Conservation (phyloP, 2,113 vertebrate genomes). For the Ictalurus furcatus region DNA sequence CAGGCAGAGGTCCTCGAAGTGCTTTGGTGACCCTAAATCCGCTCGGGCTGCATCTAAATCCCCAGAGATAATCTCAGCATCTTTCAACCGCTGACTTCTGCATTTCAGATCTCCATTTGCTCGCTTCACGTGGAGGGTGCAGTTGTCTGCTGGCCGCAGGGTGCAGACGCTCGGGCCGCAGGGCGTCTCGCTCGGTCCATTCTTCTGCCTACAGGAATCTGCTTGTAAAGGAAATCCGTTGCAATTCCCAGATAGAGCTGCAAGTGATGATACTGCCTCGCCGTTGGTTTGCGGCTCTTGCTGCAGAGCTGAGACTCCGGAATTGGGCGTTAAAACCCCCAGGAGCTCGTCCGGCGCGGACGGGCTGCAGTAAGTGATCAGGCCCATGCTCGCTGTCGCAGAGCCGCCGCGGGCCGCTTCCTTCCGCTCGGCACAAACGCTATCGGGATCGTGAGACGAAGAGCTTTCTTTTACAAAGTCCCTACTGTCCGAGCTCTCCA, state of each 20-base stretch:
- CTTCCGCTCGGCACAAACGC: slow-evolving; percentile 47
- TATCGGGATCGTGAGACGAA: slow-evolving; percentile 48
- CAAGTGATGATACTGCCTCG: slow-evolving; percentile 58
- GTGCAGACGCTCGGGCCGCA: neutral
- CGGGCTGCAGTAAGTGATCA: slow-evolving; percentile 61
- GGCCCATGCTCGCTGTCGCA: slow-evolving; percentile 63
- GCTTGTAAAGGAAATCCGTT: slow-evolving; percentile 58
- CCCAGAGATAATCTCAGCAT: slow-evolving; percentile 60
- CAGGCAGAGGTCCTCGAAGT: slow-evolving; percentile 31
- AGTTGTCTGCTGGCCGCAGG: slow-evolving; percentile 49
- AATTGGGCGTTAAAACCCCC: slow-evolving; percentile 62
- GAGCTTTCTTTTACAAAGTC: slow-evolving; percentile 68
- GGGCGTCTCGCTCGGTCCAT: slow-evolving; percentile 43
- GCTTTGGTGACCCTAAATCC: slow-evolving; percentile 22
- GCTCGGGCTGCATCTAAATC: neutral
- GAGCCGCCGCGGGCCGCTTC: slow-evolving; percentile 47
- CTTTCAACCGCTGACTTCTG: slow-evolving; percentile 63
- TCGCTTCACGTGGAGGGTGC: slow-evolving; percentile 51
- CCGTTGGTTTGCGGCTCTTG: slow-evolving; percentile 62
- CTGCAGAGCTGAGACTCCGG: slow-evolving; percentile 59
- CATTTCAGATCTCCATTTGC: slow-evolving; percentile 61
- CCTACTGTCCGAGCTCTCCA: slow-evolving; percentile 74
- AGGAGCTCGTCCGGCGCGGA: slow-evolving; percentile 66
- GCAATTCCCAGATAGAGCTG: slow-evolving; percentile 64
- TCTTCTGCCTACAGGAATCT: slow-evolving; percentile 54